phyloP scores from a whole-genome alignment of 1,140 invertebrate species.

The Pseudomyrmex cubaensis region DNA sequence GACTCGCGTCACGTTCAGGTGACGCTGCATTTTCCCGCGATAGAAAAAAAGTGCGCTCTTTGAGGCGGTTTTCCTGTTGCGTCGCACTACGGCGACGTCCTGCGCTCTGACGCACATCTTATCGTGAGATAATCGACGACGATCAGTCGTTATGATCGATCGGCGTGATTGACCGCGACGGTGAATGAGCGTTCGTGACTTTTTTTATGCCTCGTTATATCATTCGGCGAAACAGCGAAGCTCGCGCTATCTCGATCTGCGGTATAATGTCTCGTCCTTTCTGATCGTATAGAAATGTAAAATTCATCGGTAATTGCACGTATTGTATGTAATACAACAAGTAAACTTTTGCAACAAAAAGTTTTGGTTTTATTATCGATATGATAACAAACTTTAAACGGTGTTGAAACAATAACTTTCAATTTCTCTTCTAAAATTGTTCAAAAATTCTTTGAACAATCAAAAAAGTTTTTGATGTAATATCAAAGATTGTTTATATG shows the following conservation, averaged over 20 bases:
- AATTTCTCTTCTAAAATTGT: background rate
- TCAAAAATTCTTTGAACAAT: background rate
- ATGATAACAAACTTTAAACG: too few species aligned
- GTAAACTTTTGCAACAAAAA: background rate
- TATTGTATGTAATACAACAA: too few species aligned
- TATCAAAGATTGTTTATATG: too few species aligned
- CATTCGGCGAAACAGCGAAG: background rate
- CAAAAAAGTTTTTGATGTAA: background rate
- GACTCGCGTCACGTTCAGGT: background rate
- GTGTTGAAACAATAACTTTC: background rate
- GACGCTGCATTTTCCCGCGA: slow-evolving; percentile 22
- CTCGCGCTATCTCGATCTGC: background rate
- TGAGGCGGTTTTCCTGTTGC: slow-evolving; percentile 38
- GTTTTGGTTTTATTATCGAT: too few species aligned
- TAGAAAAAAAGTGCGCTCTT: background rate
- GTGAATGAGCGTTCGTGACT: background rate
- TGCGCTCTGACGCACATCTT: slow-evolving; percentile 15
- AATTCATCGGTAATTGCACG: background rate
- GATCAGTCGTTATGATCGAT: background rate
- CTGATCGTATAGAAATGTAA: background rate
- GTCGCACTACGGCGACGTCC: slow-evolving; percentile 22
- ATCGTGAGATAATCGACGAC: background rate
- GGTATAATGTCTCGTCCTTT: background rate
- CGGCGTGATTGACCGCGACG: background rate
- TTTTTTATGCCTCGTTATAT: background rate